Base-by-base conservation (phyloP, 2,888 invertebrate genomes). In the Hirtodrosophila alboralis region DNA sequence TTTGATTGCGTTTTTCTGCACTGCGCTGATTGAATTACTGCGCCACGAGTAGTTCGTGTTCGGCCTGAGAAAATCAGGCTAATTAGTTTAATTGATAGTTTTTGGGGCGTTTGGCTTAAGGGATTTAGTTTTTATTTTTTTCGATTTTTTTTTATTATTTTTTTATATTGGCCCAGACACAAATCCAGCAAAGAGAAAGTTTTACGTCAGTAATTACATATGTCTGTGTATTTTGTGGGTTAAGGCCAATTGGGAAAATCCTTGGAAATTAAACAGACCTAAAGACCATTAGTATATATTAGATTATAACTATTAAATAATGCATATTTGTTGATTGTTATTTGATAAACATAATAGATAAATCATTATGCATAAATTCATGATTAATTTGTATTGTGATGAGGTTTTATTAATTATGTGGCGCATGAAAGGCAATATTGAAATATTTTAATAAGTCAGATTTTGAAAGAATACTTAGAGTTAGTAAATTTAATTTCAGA, bases 71-170 rank as follows among this genome's bases (percentile, higher is more conserved):
- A 63, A 85, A 74, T 86, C 64, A 64, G 60, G 61, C 78, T 86
- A 81, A 81, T 81, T 81, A 81, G 85, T 81, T 80, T 86, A 86
- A 81, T 86, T 81, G 86, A 84, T 81, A 84, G 70, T 77, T 76
- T 76, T 75, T 70, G 67, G 64, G n/a, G n/a, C n/a, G n/a, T 62
- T 62, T n/a, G 57, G 59, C 47, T 67, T 45, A 47, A 30, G 30
- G 44, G 37, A 43, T 40, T 57, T 58, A 31, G 30, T 33, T 48
- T 27, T 51, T 58, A 31, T 33, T 33, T 48, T 27, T 51, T 16
- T 52, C 31, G 34, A 47, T 28, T 37, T 51, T 41, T 40, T 51
- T 44, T 34, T 26, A 26, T 13, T 21, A 7, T 3, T 3, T 12
- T 14, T 23, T 12, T 27, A 18, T 34, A 14, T 23, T 45, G 38